Conservation (phyloP, 2,888 invertebrate species). For the Metellina segmentata region DNA sequence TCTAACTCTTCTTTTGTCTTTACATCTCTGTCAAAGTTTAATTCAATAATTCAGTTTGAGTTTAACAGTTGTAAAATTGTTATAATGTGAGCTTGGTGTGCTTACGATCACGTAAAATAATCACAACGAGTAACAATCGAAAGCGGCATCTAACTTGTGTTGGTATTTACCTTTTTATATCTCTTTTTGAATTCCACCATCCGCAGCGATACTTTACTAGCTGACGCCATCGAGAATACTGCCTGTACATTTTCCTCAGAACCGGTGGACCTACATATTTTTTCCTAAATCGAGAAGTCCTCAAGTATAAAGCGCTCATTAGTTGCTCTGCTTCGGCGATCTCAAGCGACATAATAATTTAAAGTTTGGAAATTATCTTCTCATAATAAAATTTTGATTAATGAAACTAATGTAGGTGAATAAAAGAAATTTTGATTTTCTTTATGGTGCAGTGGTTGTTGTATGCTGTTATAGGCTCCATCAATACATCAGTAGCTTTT, state of each 20-base stretch:
- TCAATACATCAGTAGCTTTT: background rate
- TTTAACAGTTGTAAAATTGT: too few relatives aligned
- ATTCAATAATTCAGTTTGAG: too few relatives aligned
- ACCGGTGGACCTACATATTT: slow-evolving; percentile 32
- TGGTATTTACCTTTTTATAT: background rate
- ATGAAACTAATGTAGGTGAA: background rate
- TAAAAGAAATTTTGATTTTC: background rate
- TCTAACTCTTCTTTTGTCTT: too few relatives aligned
- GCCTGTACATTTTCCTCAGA: slow-evolving; percentile 46
- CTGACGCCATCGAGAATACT: slow-evolving; percentile 42
- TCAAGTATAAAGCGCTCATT: slow-evolving; percentile 2
- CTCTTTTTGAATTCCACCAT: background rate
- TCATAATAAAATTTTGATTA: slow-evolving; percentile 9
- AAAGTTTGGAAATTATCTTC: background rate
- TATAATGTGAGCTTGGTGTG: too few relatives aligned
- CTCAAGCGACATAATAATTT: background rate
- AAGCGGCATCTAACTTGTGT: background rate
- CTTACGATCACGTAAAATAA: background rate
- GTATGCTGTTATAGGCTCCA: background rate
- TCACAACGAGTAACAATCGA: background rate
- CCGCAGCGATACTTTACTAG: background rate
- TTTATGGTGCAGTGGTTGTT: background rate
- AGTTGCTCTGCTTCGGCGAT: background rate
- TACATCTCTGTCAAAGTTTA: too few relatives aligned
- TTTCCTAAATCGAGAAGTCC: background rate